Conservation (phyloP, 53 echinoderm and acorn worm species). For the Hippasteria phrygiana region DNA sequence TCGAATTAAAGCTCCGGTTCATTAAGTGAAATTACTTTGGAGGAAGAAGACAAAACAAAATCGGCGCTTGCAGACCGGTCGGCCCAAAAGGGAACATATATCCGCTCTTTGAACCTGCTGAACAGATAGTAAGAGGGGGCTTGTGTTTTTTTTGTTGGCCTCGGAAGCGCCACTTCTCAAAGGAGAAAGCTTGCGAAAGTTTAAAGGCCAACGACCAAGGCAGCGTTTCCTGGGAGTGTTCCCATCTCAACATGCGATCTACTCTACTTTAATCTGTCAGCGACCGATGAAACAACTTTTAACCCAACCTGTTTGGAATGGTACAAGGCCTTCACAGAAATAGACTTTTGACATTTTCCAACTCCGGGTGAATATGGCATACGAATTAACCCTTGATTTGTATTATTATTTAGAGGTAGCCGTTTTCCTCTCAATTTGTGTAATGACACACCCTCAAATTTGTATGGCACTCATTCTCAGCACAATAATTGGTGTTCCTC, state of each 20-base stretch:
- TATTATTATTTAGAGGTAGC: too few species aligned
- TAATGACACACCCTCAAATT: too few species aligned
- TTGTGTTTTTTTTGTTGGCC: not conserved
- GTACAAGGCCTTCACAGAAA: not conserved
- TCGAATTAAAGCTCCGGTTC: slow-evolving; percentile 25
- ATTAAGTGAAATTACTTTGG: not conserved
- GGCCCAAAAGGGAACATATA: slow-evolving; percentile 18
- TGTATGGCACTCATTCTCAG: too few species aligned
- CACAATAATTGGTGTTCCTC: too few species aligned
- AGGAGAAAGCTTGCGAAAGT: not conserved
- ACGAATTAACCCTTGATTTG: too few species aligned
- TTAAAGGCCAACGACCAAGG: slow-evolving; percentile 36
- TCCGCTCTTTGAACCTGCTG: slow-evolving; percentile 28
- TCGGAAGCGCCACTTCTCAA: slow-evolving; percentile 15
- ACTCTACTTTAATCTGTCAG: too few species aligned
- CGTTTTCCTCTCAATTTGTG: too few species aligned
- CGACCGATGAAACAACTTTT: not conserved
- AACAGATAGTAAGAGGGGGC: not conserved
- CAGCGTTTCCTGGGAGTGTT: not conserved
- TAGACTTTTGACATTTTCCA: too few species aligned
- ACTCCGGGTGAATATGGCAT: too few species aligned
- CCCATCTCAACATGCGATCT: not conserved
- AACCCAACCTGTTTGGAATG: not conserved
- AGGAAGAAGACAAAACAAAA: not conserved
- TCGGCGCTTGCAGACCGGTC: slow-evolving; percentile 2